Conservation (phyloP, 2,113 vertebrate genomes). For the Ictidomys tridecemlineatus region DNA sequence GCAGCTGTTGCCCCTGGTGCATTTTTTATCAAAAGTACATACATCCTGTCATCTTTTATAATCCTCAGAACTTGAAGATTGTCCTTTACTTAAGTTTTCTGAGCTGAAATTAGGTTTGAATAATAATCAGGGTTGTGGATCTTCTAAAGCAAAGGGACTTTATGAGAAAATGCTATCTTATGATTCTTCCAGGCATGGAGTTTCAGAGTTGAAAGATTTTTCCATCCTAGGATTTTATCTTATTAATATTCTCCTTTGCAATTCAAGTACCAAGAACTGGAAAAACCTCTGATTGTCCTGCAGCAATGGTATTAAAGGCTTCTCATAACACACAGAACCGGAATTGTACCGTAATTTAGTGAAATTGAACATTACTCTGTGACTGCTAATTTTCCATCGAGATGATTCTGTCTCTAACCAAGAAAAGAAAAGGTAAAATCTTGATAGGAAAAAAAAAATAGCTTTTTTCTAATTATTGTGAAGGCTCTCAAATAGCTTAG, state of each 20-base stretch:
- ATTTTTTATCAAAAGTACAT: constrained; percentile 76
- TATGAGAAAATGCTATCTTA: constrained; percentile 83
- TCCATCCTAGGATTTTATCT: constrained; percentile 82
- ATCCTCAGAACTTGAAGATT: constrained; percentile 79
- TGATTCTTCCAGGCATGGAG: constrained; percentile 77
- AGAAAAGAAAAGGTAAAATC: constrained; percentile 85
- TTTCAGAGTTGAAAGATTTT: constrained; percentile 83
- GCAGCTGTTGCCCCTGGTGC: constrained; percentile 67
- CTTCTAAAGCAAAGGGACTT: constrained; percentile 80
- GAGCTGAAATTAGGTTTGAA: constrained; percentile 82
- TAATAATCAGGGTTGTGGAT: constrained; percentile 83
- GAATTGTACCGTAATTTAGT: constrained; percentile 74
- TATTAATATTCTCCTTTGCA: constrained; percentile 84
- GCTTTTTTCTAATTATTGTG: constrained; percentile 38
- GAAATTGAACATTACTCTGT: constrained; percentile 75
- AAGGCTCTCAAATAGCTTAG: constrained; percentile 74
- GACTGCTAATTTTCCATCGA: constrained; percentile 86
- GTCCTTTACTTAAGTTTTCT: constrained; percentile 79
- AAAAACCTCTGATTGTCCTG: constrained; percentile 79
- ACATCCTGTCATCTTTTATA: constrained; percentile 81
- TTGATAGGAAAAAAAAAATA: constrained; percentile 34
- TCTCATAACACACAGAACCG: constrained; percentile 66
- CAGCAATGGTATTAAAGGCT: constrained; percentile 75
- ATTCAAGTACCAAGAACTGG: constrained; percentile 79
- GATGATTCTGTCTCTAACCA: constrained; percentile 83